A percentile compares a stretch with the other conserved stretches of the same genome.
These are phyloP conservation scores for Sorex fumeus DNA, from an alignment of 2,113 vertebrate species.

Conservation along the genomic window DNA sequence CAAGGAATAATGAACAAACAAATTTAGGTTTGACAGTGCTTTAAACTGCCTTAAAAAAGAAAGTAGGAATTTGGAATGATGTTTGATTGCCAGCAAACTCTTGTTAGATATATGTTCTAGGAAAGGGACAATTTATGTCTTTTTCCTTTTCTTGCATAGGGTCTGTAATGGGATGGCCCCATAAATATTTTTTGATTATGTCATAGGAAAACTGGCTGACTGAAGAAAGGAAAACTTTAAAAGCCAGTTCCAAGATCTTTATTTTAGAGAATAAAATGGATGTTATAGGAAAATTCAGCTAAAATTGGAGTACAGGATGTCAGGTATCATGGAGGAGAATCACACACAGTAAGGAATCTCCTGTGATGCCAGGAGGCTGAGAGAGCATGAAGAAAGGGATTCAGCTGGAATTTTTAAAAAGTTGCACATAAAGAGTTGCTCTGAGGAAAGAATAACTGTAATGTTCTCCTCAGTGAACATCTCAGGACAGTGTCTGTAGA, in stretches of 20 bases:
- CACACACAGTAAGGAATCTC: background rate
- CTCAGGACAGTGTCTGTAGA: background rate
- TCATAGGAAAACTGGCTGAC: background rate
- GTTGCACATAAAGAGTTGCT: background rate
- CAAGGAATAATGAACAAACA: background rate
- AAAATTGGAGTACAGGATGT: background rate
- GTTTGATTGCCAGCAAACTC: background rate
- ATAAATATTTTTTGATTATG: background rate
- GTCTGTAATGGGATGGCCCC: background rate
- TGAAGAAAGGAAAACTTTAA: background rate
- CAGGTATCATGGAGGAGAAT: background rate
- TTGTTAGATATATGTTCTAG: constrained; percentile 10
- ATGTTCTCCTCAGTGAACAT: background rate
- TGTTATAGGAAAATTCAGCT: background rate
- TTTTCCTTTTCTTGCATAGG: constrained; percentile 40
- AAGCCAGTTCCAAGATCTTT: background rate
- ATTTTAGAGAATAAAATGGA: background rate
- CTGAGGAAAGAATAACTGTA: background rate
- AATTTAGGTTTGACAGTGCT: background rate
- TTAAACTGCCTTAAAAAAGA: background rate
- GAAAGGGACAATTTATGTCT: background rate
- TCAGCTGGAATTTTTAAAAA: background rate
- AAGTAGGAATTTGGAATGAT: background rate
- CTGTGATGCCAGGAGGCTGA: background rate
- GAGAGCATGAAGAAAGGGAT: background rate